Evolutionary conservation across 2,113 vertebrate species (phyloP), one percentile per base, ranked within the genome.

Genomic region (Apeltes quadracus): DNA sequence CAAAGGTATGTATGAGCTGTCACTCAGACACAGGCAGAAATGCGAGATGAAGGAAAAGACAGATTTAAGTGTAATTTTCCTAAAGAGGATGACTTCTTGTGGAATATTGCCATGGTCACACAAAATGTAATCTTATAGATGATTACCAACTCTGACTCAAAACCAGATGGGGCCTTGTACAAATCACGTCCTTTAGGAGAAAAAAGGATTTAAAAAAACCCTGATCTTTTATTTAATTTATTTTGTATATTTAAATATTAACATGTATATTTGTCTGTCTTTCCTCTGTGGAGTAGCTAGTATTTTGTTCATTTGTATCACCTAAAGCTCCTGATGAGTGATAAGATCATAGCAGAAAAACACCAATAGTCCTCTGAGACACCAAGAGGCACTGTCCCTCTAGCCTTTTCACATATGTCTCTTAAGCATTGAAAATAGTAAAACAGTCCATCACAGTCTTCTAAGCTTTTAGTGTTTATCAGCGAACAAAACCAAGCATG

Each of bases 391-490:
- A 48, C 46, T 22, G 20, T n/a, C 46, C 44, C 20, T 22, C 20
- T 22, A 36, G 34, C 34, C 4, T 4, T 36, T 36, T 36, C 34
- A 36, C 34, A 36, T n/a, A n/a, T n/a, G n/a, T n/a, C n/a, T n/a
- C n/a, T n/a, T n/a, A n/a, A n/a, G n/a, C n/a, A n/a, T n/a, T 25
- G 44, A 34, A 34, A 70, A 54, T 68, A 29, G n/a, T 51, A 63
- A 59, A 29, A 61, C 78, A 61, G 81, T 88, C 81, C 38, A 81
- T 85, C 78, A 88, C 61, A 32, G 43, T 64, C 63, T 61, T 50
- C 66, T 64, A 51, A 72, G 69, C 81, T 63, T 61, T 85, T 78
- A 81, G 38, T 44, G 75, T 71, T 88, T 75, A 88, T 88, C 75
- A 76, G 78, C 69, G 50, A 58, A 71, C 63, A 59, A 81, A 68